Evolutionary conservation across 2,888 invertebrate species (phyloP).

Genomic region (Synergus laeviventris): DNA sequence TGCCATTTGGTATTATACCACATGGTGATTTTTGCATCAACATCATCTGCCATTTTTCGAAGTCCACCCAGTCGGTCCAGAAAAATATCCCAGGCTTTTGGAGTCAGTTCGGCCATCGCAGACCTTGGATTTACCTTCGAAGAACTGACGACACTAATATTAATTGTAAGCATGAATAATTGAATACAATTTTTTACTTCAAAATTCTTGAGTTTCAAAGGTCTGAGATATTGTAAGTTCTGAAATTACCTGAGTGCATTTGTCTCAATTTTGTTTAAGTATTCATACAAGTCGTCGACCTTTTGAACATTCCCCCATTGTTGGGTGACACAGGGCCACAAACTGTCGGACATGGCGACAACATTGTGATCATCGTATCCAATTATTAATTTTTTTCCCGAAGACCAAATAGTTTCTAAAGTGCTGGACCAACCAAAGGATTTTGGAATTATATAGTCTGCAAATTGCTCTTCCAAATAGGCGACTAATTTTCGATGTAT

Average conservation of each 20-base stretch:
- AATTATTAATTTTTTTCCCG: conserved; percentile 77
- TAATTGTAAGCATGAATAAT: conserved; percentile 57
- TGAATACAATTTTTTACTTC: background rate
- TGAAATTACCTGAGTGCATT: conserved; percentile 39
- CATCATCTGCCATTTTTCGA: conserved; percentile 81
- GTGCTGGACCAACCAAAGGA: conserved; percentile 76
- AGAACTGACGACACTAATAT: conserved; percentile 25
- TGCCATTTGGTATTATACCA: conserved; percentile 84
- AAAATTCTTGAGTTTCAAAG: background rate
- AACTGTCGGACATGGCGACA: conserved; percentile 60
- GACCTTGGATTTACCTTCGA: conserved; percentile 75
- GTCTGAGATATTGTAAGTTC: conserved; percentile 1
- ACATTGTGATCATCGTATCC: conserved; percentile 77
- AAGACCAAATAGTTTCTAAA: conserved; percentile 77
- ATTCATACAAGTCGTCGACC: conserved; percentile 77
- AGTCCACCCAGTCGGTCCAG: conserved; percentile 81
- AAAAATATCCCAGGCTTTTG: conserved; percentile 81
- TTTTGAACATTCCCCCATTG: conserved; percentile 83
- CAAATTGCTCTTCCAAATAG: conserved; percentile 71
- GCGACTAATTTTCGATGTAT: conserved; percentile 73
- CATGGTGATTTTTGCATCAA: conserved; percentile 83
- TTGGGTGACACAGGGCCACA: conserved; percentile 81
- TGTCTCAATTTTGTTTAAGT: conserved; percentile 72
- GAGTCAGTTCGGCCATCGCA: conserved; percentile 87
- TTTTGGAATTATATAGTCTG: conserved; percentile 70